Conservation (phyloP, 2,888 invertebrate genomes). For the Portevinia maculata region DNA sequence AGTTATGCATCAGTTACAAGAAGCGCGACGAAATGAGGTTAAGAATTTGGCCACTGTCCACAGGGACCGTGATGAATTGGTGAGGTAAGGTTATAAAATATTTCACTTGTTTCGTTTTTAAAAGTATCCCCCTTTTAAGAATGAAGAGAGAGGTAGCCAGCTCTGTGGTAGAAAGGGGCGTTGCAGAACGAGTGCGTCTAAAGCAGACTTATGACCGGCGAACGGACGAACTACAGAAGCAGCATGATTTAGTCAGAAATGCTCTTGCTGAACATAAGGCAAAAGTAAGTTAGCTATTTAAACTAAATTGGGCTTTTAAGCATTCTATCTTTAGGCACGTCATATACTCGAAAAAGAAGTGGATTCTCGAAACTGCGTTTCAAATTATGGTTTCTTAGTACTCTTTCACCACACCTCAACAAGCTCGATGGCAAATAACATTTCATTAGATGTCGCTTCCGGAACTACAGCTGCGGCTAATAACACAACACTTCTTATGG, state of each 20-base stretch:
- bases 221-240: constrained; percentile 89
- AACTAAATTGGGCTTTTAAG: background rate
- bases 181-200: constrained; percentile 92
- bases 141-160: constrained; percentile 83
- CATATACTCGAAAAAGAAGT: constrained; percentile 82
- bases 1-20: constrained; percentile 91
- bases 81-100: constrained; percentile 85
- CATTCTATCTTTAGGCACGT: constrained; percentile 78
- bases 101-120: background rate
- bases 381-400: constrained; percentile 81
- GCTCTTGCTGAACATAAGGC: constrained; percentile 87
- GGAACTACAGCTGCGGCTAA: constrained; percentile 42
- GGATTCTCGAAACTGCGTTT: constrained; percentile 80
- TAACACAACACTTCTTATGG: constrained; percentile 70
- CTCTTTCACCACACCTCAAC: constrained; percentile 79
- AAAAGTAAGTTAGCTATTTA: constrained; percentile 83
- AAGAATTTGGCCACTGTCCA: constrained; percentile 93
- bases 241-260: constrained; percentile 90
- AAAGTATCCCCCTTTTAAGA: constrained; percentile 73
- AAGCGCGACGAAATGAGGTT: constrained; percentile 93
- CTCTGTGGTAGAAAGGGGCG: constrained; percentile 92
- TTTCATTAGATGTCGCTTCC: constrained; percentile 48
- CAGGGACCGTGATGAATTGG: constrained; percentile 95
- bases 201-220: constrained; percentile 90
- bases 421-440: constrained; percentile 46